Conservation (phyloP, 2,113 vertebrate genomes). For the Apodemus speciosus region DNA sequence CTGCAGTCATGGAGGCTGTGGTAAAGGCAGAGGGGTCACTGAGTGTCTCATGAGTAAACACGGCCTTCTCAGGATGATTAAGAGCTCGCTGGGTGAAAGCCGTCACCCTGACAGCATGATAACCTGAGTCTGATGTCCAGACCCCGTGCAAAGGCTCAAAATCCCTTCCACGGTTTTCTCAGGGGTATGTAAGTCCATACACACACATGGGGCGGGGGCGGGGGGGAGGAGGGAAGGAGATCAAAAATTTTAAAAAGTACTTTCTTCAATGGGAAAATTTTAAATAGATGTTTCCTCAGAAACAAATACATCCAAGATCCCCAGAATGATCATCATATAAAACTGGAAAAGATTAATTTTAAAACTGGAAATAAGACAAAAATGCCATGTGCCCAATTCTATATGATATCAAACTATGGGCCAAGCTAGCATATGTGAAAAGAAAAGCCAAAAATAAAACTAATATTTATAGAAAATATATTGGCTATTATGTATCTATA, state of each 20-base stretch:
- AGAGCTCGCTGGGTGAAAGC: background rate
- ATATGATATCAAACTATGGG: background rate
- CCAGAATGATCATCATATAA: background rate
- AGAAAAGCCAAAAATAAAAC: constrained; percentile 31
- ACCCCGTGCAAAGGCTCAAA: background rate
- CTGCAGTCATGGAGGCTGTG: background rate
- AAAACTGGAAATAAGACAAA: constrained; percentile 30
- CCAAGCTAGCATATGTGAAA: background rate
- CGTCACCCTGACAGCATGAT: background rate
- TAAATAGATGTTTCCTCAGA: constrained; percentile 12
- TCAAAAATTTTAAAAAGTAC: too few relatives aligned
- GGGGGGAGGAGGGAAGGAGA: too few relatives aligned
- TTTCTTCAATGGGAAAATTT: background rate
- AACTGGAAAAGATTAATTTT: constrained; percentile 37
- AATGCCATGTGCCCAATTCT: background rate
- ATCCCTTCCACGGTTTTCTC: background rate
- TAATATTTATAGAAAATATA: background rate
- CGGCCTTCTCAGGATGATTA: background rate
- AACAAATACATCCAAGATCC: background rate
- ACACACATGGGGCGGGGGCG: background rate
- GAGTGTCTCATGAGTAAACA: background rate
- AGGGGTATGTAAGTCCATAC: background rate
- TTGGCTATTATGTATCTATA: background rate
- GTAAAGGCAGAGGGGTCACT: background rate
- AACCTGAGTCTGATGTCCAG: too few relatives aligned